Conservation (phyloP, 2,888 invertebrate species). For the Microdon myrmicae region DNA sequence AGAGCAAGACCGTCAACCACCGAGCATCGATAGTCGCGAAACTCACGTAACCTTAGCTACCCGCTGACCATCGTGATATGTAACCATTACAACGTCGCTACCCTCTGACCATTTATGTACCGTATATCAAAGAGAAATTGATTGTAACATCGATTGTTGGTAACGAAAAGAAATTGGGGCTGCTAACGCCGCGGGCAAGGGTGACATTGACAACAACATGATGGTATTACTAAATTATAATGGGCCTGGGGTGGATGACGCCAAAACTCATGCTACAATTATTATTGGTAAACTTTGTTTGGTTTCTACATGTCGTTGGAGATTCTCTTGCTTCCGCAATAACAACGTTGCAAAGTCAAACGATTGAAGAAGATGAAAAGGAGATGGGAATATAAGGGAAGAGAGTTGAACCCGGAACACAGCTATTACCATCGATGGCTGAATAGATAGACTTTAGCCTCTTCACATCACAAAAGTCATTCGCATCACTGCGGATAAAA, state of each 20-base stretch:
- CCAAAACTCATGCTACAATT: constrained; percentile 33
- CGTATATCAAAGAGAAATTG: constrained; percentile 25
- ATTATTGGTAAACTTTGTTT: constrained; percentile 40
- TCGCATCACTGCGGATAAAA: constrained; percentile 52
- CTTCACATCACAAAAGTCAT: constrained; percentile 52
- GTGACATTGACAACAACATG: constrained; percentile 21
- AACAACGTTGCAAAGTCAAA: constrained; percentile 1
- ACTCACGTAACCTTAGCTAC: too few relatives aligned
- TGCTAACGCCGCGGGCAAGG: constrained; percentile 19
- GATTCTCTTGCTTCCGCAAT: not conserved
- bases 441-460: constrained; percentile 52
- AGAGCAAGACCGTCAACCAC: too few relatives aligned
- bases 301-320: constrained; percentile 29
- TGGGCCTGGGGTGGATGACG: constrained; percentile 15
- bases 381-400: constrained; percentile 2
- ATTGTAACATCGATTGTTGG: constrained; percentile 44
- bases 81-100: too few relatives aligned
- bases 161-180: constrained; percentile 24
- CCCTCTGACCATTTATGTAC: not conserved
- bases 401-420: constrained; percentile 31
- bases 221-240: too few relatives aligned
- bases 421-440: constrained; percentile 39
- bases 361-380: not conserved
- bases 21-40: too few relatives aligned
- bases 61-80: too few relatives aligned